Conservation (phyloP, 2,113 vertebrate genomes). For the Hystrix cristata region DNA sequence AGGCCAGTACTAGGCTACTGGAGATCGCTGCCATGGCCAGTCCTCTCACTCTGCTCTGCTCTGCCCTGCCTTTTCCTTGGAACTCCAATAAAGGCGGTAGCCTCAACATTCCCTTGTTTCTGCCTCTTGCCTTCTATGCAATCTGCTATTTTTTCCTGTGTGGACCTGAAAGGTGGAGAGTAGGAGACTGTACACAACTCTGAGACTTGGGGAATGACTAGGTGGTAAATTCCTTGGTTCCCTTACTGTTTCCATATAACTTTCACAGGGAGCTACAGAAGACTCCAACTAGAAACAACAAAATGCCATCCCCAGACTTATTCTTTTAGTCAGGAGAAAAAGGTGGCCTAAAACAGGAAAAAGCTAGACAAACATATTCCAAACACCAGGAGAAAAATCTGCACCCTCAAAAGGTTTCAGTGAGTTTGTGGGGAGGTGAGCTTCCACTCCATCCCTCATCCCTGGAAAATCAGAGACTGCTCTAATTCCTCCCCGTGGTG, state of each 20-base stretch:
- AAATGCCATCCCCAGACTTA: background rate
- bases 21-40: background rate
- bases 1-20: background rate
- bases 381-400: background rate
- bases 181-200: background rate
- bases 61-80: background rate
- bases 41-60: background rate
- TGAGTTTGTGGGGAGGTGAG: background rate
- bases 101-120: background rate
- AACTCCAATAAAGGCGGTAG: background rate
- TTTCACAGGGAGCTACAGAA: background rate
- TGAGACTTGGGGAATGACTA: background rate
- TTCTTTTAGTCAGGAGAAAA: background rate
- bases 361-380: background rate
- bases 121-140: background rate
- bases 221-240: background rate
- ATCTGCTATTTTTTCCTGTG: background rate
- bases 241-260: background rate
- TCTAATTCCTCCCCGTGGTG: background rate
- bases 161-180: background rate
- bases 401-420: background rate
- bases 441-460: background rate
- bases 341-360: background rate
- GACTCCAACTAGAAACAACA: background rate
- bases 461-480: background rate